Base-by-base conservation (phyloP, 2,113 vertebrate genomes). In the Excalfactoria chinensis region DNA sequence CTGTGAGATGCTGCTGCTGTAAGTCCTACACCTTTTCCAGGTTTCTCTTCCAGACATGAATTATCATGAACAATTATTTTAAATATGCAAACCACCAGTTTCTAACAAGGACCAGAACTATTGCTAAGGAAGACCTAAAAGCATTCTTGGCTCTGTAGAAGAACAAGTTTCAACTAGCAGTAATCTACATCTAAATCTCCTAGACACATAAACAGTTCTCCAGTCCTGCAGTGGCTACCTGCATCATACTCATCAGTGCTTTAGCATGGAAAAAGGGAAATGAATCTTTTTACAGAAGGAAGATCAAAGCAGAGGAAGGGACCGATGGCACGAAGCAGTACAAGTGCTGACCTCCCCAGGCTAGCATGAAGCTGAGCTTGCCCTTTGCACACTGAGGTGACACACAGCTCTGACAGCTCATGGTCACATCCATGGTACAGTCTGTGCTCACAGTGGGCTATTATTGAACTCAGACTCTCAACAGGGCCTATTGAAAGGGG, bases 341-440 rank as follows among this genome's bases (percentile, higher is more conserved):
- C n/a, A 59, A 63, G 44, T 1, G 10, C 80, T 63, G 64, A 28
- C 5, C 7, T 70, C 46, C 44, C n/a, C 1, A 3, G 2, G 56
- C 32, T 26, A 63, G 40, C 66, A 13, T 37, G 30, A 73, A 53
- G 64, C 68, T 41, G 67, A 85, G 53, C 64, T 73, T 25, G 37
- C 10, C 25, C 64, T 80, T 55, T 0, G 0, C 5, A 21, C 0
- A 0, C 35, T 4, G n/a, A 0, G 4, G 60, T 2, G 14, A 32
- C 10, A 1, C 1, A 9, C 25, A 25, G 77, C 51, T 70, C 56
- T 14, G 69, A 68, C 62, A 60, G 66, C 46, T 91, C 32, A 17
- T 15, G 68, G 40, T 73, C 8, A 1, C 44, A 77, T 86, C 20
- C 44, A 53, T 0, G 0, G 66, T 70, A 28, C 21, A 69, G 75